phyloP scores from a whole-genome alignment of 2,113 vertebrate genomes.

The Seriola quinqueradiata region DNA sequence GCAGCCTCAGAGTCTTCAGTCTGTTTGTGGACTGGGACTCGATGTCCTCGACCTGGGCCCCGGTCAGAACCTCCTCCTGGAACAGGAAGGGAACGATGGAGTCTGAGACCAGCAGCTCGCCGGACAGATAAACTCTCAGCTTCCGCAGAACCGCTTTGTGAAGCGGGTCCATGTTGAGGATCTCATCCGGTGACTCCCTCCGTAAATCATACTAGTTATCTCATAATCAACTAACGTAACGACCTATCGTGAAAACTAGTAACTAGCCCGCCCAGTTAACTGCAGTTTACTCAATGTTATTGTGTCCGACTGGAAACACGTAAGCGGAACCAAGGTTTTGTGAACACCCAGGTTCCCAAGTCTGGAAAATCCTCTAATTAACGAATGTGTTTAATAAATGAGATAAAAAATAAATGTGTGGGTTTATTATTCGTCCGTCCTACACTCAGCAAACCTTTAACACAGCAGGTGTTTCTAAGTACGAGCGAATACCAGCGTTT shows the following conservation, averaged over 20 bases:
- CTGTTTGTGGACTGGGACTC: slow-evolving; percentile 85
- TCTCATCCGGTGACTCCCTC: rapidly evolving
- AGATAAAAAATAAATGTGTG: too few relatives aligned
- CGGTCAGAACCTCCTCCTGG: slow-evolving; percentile 91
- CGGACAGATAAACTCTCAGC: slow-evolving; percentile 86
- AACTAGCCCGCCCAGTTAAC: neutral
- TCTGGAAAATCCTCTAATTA: too few relatives aligned
- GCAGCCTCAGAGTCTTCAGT: slow-evolving; percentile 86
- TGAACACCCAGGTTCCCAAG: too few relatives aligned
- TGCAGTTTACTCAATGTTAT: neutral
- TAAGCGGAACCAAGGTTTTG: slow-evolving; percentile 44
- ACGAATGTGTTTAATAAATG: too few relatives aligned
- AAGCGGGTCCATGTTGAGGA: slow-evolving; percentile 86
- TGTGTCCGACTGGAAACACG: slow-evolving; percentile 70
- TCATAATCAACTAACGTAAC: neutral
- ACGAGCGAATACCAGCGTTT: too few relatives aligned
- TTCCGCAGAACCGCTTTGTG: slow-evolving; percentile 89
- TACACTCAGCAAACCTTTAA: neutral
- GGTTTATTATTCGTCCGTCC: too few relatives aligned
- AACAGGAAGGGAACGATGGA: slow-evolving; percentile 90
- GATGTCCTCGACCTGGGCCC: slow-evolving; percentile 89
- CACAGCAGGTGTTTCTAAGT: too few relatives aligned
- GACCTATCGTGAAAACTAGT: neutral
- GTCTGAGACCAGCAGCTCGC: slow-evolving; percentile 89
- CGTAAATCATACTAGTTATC: neutral